These are phyloP conservation scores for Plectrocnemia conspersa DNA, from an alignment of 1,140 invertebrate genomes.

Conservation along the genomic window DNA sequence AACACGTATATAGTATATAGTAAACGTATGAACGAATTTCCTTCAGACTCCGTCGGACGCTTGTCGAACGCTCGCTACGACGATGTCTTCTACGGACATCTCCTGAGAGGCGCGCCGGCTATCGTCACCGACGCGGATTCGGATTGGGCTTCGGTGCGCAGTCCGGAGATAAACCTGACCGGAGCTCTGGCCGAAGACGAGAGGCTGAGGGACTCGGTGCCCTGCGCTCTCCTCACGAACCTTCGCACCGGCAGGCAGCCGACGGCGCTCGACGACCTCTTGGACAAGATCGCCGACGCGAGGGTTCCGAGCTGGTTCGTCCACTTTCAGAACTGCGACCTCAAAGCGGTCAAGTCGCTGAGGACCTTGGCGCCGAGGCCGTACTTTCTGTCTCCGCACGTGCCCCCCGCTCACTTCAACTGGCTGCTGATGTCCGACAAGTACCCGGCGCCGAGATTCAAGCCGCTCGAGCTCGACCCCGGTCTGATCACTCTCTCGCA, in stretches of 20 bases:
- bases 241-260: slow-evolving; percentile 56
- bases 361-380: slow-evolving; percentile 67
- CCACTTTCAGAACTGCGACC: slow-evolving; percentile 82
- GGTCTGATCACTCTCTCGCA: slow-evolving; percentile 70
- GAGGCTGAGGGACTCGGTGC: slow-evolving; percentile 58
- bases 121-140: slow-evolving; percentile 68
- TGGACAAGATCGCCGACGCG: slow-evolving; percentile 60
- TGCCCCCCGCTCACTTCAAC: slow-evolving; percentile 72
- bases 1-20: neutral
- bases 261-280: slow-evolving; percentile 61
- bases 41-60: slow-evolving; percentile 59
- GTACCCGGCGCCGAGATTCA: slow-evolving; percentile 68
- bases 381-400: slow-evolving; percentile 68
- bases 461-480: slow-evolving; percentile 64
- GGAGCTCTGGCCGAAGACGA: slow-evolving; percentile 57
- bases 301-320: slow-evolving; percentile 72
- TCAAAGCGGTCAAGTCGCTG: slow-evolving; percentile 67
- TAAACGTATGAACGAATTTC: neutral
- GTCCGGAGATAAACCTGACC: slow-evolving; percentile 63
- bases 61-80: slow-evolving; percentile 60
- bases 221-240: slow-evolving; percentile 68
- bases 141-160: slow-evolving; percentile 61
- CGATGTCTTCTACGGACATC: slow-evolving; percentile 62
- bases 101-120: slow-evolving; percentile 64
- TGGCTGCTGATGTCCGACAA: slow-evolving; percentile 76